Conservation (phyloP, 2,797 vertebrate genomes). For the Anas flavirostris region DNA sequence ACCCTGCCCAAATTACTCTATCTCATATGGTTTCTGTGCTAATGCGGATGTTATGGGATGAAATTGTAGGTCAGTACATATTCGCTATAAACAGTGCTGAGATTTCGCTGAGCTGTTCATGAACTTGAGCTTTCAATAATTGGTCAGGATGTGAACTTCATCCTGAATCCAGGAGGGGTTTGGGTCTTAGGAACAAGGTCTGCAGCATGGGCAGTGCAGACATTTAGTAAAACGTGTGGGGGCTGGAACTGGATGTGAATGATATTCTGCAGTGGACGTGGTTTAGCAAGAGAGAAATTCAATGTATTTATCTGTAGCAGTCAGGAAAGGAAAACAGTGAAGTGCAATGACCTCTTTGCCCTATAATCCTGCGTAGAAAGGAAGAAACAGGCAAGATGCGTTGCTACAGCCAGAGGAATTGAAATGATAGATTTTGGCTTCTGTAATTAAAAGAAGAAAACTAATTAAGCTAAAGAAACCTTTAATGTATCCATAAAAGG, state of each 20-base stretch:
- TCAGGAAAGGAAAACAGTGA: neutral
- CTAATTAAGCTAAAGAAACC: neutral
- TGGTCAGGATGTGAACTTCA: neutral
- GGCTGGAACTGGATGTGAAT: neutral
- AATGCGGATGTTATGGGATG: neutral
- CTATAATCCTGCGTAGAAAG: neutral
- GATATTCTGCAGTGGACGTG: neutral
- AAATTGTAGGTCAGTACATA: neutral
- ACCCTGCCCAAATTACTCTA: neutral
- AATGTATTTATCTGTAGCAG: neutral
- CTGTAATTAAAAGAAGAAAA: neutral
- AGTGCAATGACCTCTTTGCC: neutral
- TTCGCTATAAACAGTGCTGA: neutral
- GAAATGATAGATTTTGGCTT: neutral
- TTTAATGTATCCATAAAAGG: neutral
- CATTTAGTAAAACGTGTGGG: fast-evolving
- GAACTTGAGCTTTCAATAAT: neutral
- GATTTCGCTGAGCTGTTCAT: neutral
- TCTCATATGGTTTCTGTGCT: neutral
- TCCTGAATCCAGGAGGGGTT: neutral
- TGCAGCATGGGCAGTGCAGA: neutral
- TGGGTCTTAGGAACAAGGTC: neutral
- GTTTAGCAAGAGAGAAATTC: neutral
- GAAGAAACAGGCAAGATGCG: neutral
- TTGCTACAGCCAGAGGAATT: neutral